A percentile compares a stretch with the other conserved stretches of the same genome.
phyloP scores from a whole-genome alignment of 2,797 vertebrate genomes.

The Cephalopachus bancanus region DNA sequence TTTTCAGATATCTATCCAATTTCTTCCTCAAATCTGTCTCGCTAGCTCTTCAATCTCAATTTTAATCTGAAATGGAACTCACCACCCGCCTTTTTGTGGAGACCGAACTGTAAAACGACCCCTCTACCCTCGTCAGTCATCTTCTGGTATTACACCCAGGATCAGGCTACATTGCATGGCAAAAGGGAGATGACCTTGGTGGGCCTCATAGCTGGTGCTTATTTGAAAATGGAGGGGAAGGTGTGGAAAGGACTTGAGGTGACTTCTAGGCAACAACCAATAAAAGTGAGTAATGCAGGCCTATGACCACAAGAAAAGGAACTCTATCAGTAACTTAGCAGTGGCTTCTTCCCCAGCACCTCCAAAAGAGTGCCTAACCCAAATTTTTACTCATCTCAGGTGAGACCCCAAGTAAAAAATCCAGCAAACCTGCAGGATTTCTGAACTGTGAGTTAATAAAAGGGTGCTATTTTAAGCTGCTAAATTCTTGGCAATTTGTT shows the following conservation, averaged over 20 bases:
- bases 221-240: neutral
- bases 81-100: neutral
- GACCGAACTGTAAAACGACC: neutral
- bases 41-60: constrained; percentile 8
- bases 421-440: neutral
- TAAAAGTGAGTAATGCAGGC: neutral
- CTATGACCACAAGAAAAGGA: neutral
- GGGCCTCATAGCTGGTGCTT: neutral
- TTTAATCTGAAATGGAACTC: constrained; percentile 8
- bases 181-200: neutral
- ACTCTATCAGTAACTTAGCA: neutral
- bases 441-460: neutral
- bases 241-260: neutral
- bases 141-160: neutral
- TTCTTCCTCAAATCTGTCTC: constrained; percentile 19
- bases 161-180: neutral
- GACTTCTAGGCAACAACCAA: neutral
- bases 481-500: neutral
- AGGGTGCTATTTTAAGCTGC: neutral
- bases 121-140: neutral
- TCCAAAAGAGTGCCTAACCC: neutral
- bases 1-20: neutral
- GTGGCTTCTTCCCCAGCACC: neutral
- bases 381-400: neutral
- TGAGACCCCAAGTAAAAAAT: neutral